Conservation (phyloP, 2,113 vertebrate genomes). For the Brachionichthys hirsutus region DNA sequence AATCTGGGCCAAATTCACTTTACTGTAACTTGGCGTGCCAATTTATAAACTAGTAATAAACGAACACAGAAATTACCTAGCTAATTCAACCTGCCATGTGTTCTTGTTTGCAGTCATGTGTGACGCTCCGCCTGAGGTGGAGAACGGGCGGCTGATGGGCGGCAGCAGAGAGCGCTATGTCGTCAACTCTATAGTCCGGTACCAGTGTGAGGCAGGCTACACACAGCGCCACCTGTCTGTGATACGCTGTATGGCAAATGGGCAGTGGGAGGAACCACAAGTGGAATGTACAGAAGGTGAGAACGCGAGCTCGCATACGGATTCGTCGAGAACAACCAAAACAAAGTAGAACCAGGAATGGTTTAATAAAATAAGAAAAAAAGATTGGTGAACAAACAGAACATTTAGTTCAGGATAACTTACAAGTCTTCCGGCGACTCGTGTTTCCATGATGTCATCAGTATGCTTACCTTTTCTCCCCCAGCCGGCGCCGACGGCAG, state of each 20-base stretch:
- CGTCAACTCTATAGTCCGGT: slow-evolving; percentile 88
- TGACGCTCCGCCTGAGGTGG: slow-evolving; percentile 81
- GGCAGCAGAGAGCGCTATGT: slow-evolving; percentile 82
- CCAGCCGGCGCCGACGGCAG: slow-evolving; percentile 80
- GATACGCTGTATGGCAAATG: slow-evolving; percentile 85
- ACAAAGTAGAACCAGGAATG: no score
- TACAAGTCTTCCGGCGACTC: slow-evolving; percentile 6
- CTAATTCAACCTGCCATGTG: neutral
- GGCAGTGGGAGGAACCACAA: slow-evolving; percentile 90
- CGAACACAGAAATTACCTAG: no score
- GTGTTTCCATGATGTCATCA: slow-evolving; percentile 50
- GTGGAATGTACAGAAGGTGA: slow-evolving; percentile 90
- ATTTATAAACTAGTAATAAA: no score
- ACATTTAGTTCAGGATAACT: neutral
- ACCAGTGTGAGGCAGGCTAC: slow-evolving; percentile 87
- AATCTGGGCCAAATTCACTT: no score
- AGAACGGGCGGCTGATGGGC: slow-evolving; percentile 84
- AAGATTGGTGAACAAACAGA: no score
- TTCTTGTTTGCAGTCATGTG: slow-evolving; percentile 80
- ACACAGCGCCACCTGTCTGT: slow-evolving; percentile 89
- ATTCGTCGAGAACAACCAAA: no score
- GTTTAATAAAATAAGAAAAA: neutral
- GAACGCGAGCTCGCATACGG: slow-evolving; percentile 25
- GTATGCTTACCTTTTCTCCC: slow-evolving; percentile 42
- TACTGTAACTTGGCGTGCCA: no score